Conservation (phyloP, 2,113 vertebrate genomes). For the Pan troglodytes region NHGRI_mPanTro3-v2.1_pri NC_072413.2:55585001-55585500, state of each 20-base stretch:
- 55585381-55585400: background rate
- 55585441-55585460: background rate
- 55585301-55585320: background rate
- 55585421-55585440: background rate
- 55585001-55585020: background rate
- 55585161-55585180: background rate
- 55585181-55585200: background rate
- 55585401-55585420: background rate
- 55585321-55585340: background rate
- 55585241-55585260: background rate
- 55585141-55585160: background rate
- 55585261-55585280: background rate
- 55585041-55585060: background rate
- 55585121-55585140: background rate
- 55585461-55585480: background rate
- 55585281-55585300: background rate
- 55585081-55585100: slow-evolving; percentile 7
- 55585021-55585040: background rate
- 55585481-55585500: background rate
- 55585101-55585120: background rate
- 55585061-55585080: background rate
- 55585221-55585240: background rate
- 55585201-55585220: background rate
- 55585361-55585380: background rate
- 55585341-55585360: background rate